Evolutionary conservation across 2,797 vertebrate species (phyloP), one percentile per base, ranked within the genome.

Genomic region (Dendrocincla fuliginosa): DNA sequence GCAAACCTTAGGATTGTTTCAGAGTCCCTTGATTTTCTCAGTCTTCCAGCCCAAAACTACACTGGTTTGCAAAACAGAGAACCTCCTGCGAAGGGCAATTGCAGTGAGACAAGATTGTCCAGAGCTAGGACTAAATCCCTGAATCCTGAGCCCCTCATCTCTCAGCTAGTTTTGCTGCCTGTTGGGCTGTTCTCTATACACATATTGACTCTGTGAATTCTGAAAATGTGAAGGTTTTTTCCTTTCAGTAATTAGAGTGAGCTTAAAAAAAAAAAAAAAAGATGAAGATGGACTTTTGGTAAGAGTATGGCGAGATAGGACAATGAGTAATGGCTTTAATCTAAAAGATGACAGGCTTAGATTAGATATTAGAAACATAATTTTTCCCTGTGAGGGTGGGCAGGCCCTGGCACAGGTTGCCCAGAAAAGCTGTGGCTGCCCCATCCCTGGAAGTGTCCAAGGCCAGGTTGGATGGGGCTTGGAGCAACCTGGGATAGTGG

Each of bases 391-490:
- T 10, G 12, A 19, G 3, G 11, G 13, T 32, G 10, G 5, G 25
- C 12, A 70, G 20, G 6, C 2, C 14, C 8, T 52, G 14, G 8
- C 2, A 46, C 14, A 77, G n/a, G 16, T 0, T 57, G 1, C 9
- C 28, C 10, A 57, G 20, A 46, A 39, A 27, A 84, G 12, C 33
- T 70, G 44, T 33, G 44, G 20, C 20, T 77, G 5, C 3, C 4
- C 10, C 20, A 64, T 27, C 28, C 13, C 10, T 78, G 14, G 8
- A 41, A 35, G 7, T 52, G 33, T 32, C 4, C 50, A 18, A 46
- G 5, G 10, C 4, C 50, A 24, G 12, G 14, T 0, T 52, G 22
- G 12, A 41, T 0, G 0, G 3, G 2, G 30, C 33, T 65, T 53
- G 44, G 46, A 64, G 12, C 7, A 71, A 4, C 6, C 6, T 65